phyloP scores from a whole-genome alignment of 1,140 invertebrate genomes.

The Leucophenga varia region DNA sequence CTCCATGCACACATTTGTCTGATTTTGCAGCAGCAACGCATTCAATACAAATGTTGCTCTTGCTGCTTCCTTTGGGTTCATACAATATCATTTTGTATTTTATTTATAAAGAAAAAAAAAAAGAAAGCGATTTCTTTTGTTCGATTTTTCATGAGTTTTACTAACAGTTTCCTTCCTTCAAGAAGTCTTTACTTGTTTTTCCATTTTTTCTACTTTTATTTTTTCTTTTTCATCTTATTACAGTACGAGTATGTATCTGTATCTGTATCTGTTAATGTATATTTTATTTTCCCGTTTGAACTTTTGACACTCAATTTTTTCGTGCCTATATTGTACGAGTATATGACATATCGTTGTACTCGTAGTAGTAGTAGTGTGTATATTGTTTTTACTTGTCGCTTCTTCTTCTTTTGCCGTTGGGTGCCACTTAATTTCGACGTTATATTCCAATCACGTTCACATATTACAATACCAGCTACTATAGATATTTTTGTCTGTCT shows the following conservation, averaged over 20 bases:
- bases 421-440: constrained; percentile 45
- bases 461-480: constrained; percentile 36
- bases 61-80: constrained; percentile 5
- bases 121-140: not conserved
- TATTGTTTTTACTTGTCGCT: constrained; percentile 2
- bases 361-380: constrained; percentile 16
- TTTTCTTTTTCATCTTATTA: constrained; percentile 6
- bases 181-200: constrained; percentile 1
- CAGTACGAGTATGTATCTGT: constrained; percentile 14
- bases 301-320: constrained; percentile 30
- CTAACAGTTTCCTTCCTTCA: constrained; percentile 39
- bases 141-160: too few species aligned
- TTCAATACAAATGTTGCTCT: constrained; percentile 4
- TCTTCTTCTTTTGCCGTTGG: constrained; percentile 25
- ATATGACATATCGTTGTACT: constrained; percentile 50
- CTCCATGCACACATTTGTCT: constrained; percentile 46
- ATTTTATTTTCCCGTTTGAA: constrained; percentile 49
- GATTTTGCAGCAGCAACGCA: constrained; percentile 28
- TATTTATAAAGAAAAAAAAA: too few species aligned
- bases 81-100: too few species aligned
- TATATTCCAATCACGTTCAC: constrained; percentile 50
- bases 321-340: constrained; percentile 15
- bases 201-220: constrained; percentile 8
- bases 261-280: constrained; percentile 38
- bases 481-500: too few species aligned